phyloP scores from a whole-genome alignment of 2,113 vertebrate species.

The Desmodus rotundus region DNA sequence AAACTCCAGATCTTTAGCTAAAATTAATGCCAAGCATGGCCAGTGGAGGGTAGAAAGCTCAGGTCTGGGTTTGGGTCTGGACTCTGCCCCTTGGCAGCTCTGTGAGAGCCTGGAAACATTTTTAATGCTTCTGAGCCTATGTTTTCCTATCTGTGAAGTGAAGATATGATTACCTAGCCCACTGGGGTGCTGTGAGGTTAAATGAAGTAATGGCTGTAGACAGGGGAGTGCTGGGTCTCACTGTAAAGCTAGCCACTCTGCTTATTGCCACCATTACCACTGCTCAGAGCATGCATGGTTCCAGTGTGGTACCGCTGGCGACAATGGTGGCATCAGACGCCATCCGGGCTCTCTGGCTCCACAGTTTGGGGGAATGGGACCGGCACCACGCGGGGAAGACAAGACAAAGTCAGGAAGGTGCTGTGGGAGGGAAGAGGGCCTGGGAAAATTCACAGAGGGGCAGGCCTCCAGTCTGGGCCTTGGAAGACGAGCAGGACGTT shows the following conservation, averaged over 20 bases:
- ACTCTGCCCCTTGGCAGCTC: not conserved
- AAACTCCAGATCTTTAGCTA: not conserved
- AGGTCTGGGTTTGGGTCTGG: not conserved
- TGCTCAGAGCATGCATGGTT: rapidly evolving
- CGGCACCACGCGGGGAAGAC: rapidly evolving
- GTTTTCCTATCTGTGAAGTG: not conserved
- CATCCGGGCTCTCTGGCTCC: not conserved
- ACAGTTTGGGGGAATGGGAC: not conserved
- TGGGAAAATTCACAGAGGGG: not conserved
- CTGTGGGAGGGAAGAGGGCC: not conserved
- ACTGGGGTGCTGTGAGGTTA: not conserved
- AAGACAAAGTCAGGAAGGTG: rapidly evolving
- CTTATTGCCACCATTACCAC: rapidly evolving
- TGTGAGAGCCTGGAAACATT: not conserved
- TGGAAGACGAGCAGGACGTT: not conserved
- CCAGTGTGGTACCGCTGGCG: not conserved
- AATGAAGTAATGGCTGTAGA: not conserved
- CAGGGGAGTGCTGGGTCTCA: rapidly evolving
- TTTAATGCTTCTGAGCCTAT: not conserved
- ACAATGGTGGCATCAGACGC: not conserved
- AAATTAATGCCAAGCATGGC: not conserved
- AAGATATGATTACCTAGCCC: not conserved
- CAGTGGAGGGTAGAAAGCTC: not conserved
- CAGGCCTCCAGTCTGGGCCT: not conserved
- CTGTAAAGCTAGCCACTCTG: not conserved